phyloP scores from a whole-genome alignment of 2,113 vertebrate genomes.

The Centropus unirufus region DNA sequence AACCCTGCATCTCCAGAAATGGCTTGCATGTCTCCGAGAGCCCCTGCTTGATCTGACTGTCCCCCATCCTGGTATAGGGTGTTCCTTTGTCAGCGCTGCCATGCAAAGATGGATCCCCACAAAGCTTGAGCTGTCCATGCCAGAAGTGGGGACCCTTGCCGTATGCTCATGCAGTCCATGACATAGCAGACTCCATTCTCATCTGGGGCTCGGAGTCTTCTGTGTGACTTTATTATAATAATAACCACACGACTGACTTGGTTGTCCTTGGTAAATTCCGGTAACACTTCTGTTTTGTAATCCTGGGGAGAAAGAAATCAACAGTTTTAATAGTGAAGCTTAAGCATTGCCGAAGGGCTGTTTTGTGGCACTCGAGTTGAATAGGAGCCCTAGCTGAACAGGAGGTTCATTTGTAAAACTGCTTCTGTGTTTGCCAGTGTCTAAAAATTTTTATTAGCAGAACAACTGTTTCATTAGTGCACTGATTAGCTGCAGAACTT shows the following conservation, averaged over 20 bases:
- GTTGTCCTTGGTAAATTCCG: neutral
- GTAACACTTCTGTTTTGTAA: neutral
- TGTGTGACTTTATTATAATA: neutral
- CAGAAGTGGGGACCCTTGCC: neutral
- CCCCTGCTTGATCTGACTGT: neutral
- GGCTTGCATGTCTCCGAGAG: neutral
- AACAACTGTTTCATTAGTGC: conserved; percentile 46
- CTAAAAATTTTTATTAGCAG: conserved; percentile 25
- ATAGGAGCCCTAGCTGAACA: neutral
- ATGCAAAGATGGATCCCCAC: accelerated
- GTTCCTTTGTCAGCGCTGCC: accelerated
- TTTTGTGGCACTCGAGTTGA: neutral
- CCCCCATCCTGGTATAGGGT: accelerated
- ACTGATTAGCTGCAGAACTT: conserved; percentile 34
- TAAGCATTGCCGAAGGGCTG: neutral
- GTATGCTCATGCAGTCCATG: accelerated
- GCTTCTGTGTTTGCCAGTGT: neutral
- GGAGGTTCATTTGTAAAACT: conserved; percentile 14
- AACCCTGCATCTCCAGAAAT: neutral
- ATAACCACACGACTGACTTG: neutral
- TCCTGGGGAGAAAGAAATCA: neutral
- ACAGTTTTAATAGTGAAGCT: neutral
- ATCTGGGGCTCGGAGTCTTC: neutral
- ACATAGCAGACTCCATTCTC: accelerated
- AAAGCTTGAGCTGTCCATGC: accelerated